Evolutionary conservation across 2,113 vertebrate genomes (phyloP), one percentile per base, ranked within the genome.

Genomic region (Lasiurus borealis): DNA sequence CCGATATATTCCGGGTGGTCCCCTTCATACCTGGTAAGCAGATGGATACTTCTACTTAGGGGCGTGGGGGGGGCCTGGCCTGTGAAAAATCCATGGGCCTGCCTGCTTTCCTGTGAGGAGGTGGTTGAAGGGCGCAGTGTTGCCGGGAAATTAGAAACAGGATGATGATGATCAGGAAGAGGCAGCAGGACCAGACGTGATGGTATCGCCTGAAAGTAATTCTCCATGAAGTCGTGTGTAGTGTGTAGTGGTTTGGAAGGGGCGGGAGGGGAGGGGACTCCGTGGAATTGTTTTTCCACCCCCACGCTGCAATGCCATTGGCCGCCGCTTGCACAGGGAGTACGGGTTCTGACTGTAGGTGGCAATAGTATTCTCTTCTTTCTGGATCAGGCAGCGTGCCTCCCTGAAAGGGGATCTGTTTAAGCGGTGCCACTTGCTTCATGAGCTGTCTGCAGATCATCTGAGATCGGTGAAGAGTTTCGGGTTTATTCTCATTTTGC

Each of bases 1-100:
- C 99, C 80, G 99, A 99, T 98, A 99, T 99, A 98, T 99, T 99
- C 98, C 99, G 99, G 89, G 98, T 99, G 98, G 99, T 99, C 86
- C 99, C 99, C 90, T 99, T 99, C 97, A 99, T 99, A 95, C 99
- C 99, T 98, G 99, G 99, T 99, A 99, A 99, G 99, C 95, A 95
- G 88, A 96, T 93, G 97, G 95, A 46, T 88, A 52, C 94, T 97
- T 98, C 44, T 69, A 87, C 50, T 88, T 68, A 16, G 85, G 77
- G n/a, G n/a, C n/a, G n/a, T n/a, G n/a, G 80, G 85, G 77, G 80
- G 89, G n/a, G 84, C 48, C 95, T 81, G 87, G 78, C 84, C 80
- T 54, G 89, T 95, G 95, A 94, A 69, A 88, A 75, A 88, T 90
- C 89, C 44, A 9, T 50, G 92, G 96, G 81, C 1, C 71, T 84